Base-by-base conservation (phyloP, 2,888 invertebrate genomes). In the Bhutanitis thaidina region DNA sequence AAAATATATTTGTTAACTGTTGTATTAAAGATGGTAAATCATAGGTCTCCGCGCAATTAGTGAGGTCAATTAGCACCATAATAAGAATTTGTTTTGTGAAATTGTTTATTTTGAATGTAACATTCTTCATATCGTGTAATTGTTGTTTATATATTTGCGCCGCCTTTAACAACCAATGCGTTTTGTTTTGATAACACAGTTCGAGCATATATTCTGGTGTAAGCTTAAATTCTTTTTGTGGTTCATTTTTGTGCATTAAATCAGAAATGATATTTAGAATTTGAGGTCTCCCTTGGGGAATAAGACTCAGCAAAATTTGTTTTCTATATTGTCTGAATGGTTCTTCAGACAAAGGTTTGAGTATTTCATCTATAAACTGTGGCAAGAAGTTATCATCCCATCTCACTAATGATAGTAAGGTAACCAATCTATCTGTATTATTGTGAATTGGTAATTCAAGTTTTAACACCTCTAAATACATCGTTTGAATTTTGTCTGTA, bases 131-230 rank as follows among this genome's bases (percentile, higher is more conserved):
- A 50, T 87, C 85, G 61, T 84, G 80, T 1, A 89, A 64, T 54
- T 89, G 85, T 41, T 82, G 71, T 61, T 85, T 83, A 57, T 85
- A 84, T 27, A 89, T 79, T 60, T 86, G 75, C 5, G 82, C 82
- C 38, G 89, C 89, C 72, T 90, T 88, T 25, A 89, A 60, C 12
- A 90, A 65, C 90, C 90, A 90, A 57, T 90, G 90, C 9, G 76
- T 80, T 51, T 85, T 85, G 48, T 87, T 83, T 57, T 82, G 80
- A 59, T 90, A 90, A 56, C 87, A 88, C n/a, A 90, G 64, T 60
- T 90, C 87, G 1, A 90, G 69, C 89, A 90, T 90, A 56, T 88
- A 83, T 58, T 90, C 88, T 15, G 90, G 87, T 9, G 88, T 87
- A 25, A 90, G 59, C 63, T 86, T 86, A 54, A 86, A 88, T 58